Base-by-base conservation (phyloP, 1,140 invertebrate genomes). In the Holcopasites calliopsidis region DNA sequence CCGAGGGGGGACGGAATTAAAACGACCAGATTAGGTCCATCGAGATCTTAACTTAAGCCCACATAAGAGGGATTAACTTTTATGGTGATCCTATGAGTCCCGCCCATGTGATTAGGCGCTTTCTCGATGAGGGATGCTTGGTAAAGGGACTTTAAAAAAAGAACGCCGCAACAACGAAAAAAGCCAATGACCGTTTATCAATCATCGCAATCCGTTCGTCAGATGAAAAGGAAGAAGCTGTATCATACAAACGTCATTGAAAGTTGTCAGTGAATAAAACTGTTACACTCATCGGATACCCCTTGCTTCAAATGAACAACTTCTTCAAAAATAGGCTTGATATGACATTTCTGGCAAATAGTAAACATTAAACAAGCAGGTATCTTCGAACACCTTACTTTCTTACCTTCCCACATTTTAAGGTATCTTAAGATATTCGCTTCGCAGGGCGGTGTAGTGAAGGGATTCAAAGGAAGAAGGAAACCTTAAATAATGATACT, bases 41-140 rank as follows among this genome's bases (percentile, higher is more conserved):
- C 60, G 60, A 31, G 16, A n/a, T 58, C 42, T 42, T 49, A 50
- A 58, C 52, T 40, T 73, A 73, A 77, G 50, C 60, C 28, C 44
- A 21, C 8, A 40, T 78, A 78, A 78, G 71, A 68, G 31, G 76
- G 76, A 78, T 78, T 68, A 75, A 68, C 71, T 42, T 40, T 75
- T 42, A 47, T 38, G 50, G 71, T 42, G 54, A 61, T 77, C 23
- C 44, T 10, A 33, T 8, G 60, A 28, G 60, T 23, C 42, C 70
- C 61, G 71, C 61, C 71, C 70, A 74, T 55, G 62, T 65, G 70
- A 74, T 74, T 66, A 74, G 42, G 42, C 33, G 31, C 73, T 72
- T 42, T 35, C 35, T 0, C n/a, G 55, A 28, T 35, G 35, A 26
- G 26, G 8, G 33, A 40, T 11, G 54, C 38, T 61, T 13, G 42